Evolutionary conservation across 2,888 invertebrate species (phyloP).

Genomic region (Vandiemenella viatica): DNA sequence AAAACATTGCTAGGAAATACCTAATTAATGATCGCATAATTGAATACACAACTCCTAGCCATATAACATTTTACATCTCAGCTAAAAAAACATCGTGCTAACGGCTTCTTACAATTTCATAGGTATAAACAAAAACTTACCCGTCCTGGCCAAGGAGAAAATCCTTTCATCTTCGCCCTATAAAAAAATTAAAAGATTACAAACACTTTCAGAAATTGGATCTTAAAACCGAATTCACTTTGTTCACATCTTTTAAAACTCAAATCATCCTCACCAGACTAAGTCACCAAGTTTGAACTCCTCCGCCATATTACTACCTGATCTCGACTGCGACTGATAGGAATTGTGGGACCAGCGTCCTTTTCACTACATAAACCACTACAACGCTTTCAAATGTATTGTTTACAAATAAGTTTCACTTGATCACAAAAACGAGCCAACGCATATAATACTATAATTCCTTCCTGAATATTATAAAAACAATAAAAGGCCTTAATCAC

Average conservation of each 20-base stretch:
- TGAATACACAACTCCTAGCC: too few relatives aligned
- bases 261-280: constrained; percentile 41
- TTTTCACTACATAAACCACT: neutral
- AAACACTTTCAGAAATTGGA: neutral
- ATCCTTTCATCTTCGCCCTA: constrained; percentile 98
- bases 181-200: constrained; percentile 28
- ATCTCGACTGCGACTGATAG: constrained; percentile 4
- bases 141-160: constrained; percentile 93
- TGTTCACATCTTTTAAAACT: neutral
- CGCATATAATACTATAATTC: too few relatives aligned
- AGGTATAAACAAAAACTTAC: constrained; percentile 40
- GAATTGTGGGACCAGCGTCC: constrained; percentile 10
- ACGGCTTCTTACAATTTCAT: neutral
- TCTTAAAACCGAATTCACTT: neutral
- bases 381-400: too few relatives aligned
- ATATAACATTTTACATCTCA: too few relatives aligned
- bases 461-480: too few relatives aligned
- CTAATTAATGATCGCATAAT: too few relatives aligned
- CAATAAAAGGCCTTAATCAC: too few relatives aligned
- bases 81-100: too few relatives aligned
- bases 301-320: constrained; percentile 7
- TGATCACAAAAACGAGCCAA: too few relatives aligned
- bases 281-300: constrained; percentile 46
- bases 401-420: too few relatives aligned
- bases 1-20: too few relatives aligned